Conservation (phyloP, 2,113 vertebrate species). For the Laticauda colubrina region DNA sequence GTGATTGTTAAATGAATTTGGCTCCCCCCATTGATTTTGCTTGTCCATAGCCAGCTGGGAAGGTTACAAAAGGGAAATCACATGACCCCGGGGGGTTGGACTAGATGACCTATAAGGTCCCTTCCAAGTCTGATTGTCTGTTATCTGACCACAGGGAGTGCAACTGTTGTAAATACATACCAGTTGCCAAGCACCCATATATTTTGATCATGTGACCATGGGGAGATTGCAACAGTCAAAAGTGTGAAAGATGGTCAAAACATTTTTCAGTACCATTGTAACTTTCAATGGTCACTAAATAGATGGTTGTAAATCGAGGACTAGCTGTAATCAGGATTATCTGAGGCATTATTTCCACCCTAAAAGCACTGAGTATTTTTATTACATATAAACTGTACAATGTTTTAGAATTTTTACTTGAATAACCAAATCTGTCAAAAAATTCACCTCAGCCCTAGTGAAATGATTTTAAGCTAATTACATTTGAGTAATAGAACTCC, state of each 20-base stretch:
- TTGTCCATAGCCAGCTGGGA: background rate
- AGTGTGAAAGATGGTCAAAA: background rate
- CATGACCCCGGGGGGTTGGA: background rate
- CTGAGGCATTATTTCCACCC: background rate
- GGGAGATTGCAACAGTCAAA: background rate
- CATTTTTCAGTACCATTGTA: background rate
- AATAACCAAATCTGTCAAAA: background rate
- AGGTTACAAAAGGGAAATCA: background rate
- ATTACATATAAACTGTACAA: background rate
- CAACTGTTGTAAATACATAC: background rate
- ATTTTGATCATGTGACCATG: background rate
- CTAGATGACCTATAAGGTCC: no score
- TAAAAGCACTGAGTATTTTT: background rate
- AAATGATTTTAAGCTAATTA: constrained; percentile 11
- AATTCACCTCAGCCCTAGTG: background rate
- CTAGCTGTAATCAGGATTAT: background rate
- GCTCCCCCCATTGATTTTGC: background rate
- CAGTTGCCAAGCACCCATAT: background rate
- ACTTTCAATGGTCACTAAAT: background rate
- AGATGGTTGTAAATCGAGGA: background rate
- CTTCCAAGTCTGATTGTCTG: no score
- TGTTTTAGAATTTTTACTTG: background rate
- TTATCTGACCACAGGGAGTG: background rate
- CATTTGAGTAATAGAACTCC: background rate
- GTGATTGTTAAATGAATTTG: background rate